Evolutionary conservation across 2,113 vertebrate genomes (phyloP).

Genomic region (Rutilus rutilus): DNA sequence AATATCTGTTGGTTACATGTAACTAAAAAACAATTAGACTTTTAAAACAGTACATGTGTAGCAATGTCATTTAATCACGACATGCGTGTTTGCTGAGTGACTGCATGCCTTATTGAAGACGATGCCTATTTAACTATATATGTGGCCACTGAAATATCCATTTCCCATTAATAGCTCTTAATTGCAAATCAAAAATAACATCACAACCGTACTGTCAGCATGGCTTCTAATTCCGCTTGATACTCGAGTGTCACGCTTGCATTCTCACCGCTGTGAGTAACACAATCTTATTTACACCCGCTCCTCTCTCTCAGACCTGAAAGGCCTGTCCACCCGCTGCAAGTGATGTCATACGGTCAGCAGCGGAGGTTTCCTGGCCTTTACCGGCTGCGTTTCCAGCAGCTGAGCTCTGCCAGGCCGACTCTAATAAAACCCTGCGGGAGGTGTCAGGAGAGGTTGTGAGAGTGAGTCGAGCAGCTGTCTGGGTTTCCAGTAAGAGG

Average conservation of each 20-base stretch:
- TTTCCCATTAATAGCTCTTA: background rate
- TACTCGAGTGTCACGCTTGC: conserved; percentile 26
- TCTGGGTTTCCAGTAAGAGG: conserved; percentile 62
- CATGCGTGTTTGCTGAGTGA: background rate
- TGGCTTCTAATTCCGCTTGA: background rate
- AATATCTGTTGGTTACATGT: background rate
- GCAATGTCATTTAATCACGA: background rate
- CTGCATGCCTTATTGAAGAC: background rate
- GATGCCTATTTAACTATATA: background rate
- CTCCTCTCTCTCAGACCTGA: conserved; percentile 7
- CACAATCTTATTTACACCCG: conserved; percentile 40
- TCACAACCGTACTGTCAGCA: conserved; percentile 10
- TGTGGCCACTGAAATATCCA: background rate
- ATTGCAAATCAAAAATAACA: conserved; percentile 6
- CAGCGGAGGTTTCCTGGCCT: conserved; percentile 55
- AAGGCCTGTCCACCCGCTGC: conserved; percentile 33
- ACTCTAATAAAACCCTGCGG: conserved; percentile 54
- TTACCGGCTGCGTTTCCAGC: conserved; percentile 38
- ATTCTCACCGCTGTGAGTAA: conserved; percentile 25
- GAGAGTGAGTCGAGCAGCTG: conserved; percentile 59
- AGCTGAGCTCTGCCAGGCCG: conserved; percentile 35
- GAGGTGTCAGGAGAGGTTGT: conserved; percentile 51
- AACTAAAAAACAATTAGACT: background rate
- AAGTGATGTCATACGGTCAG: conserved; percentile 52
- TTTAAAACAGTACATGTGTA: background rate